A percentile compares a stretch with the other conserved stretches of the same genome.
phyloP scores from a whole-genome alignment of 2,888 invertebrate species.

The Proisotoma minuta region DNA sequence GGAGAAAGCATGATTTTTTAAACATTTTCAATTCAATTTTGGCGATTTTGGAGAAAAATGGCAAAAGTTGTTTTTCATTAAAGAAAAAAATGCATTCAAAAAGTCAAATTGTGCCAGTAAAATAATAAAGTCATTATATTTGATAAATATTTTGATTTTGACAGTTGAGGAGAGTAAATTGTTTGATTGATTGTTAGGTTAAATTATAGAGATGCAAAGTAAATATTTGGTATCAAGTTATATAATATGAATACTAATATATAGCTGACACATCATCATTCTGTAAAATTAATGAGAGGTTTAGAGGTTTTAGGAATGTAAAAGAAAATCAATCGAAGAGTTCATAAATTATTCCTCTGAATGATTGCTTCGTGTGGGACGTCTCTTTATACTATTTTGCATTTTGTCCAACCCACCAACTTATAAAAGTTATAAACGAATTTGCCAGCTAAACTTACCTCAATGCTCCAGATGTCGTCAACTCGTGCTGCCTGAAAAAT shows the following conservation, averaged over 20 bases:
- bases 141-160: too few relatives aligned
- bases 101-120: too few relatives aligned
- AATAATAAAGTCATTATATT: too few relatives aligned
- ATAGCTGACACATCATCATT: constrained; percentile 18
- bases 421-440: neutral
- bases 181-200: too few relatives aligned
- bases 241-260: too few relatives aligned
- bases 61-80: too few relatives aligned
- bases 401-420: neutral
- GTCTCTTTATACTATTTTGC: neutral
- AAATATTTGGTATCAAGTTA: too few relatives aligned
- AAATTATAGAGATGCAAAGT: too few relatives aligned
- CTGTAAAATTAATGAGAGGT: constrained; percentile 26
- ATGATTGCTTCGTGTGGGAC: neutral
- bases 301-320: too few relatives aligned
- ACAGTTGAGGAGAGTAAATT: too few relatives aligned
- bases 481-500: constrained; percentile 55
- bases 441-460: constrained; percentile 32
- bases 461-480: constrained; percentile 52
- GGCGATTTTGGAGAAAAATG: neutral
- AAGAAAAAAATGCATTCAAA: too few relatives aligned
- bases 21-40: too few relatives aligned
- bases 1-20: neutral
- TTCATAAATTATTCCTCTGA: constrained; percentile 33
- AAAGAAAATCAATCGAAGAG: constrained; percentile 35